These are phyloP conservation scores for Phrynocephalus versicolor DNA, from an alignment of 2,113 vertebrate genomes.

Conservation along the genomic window DNA sequence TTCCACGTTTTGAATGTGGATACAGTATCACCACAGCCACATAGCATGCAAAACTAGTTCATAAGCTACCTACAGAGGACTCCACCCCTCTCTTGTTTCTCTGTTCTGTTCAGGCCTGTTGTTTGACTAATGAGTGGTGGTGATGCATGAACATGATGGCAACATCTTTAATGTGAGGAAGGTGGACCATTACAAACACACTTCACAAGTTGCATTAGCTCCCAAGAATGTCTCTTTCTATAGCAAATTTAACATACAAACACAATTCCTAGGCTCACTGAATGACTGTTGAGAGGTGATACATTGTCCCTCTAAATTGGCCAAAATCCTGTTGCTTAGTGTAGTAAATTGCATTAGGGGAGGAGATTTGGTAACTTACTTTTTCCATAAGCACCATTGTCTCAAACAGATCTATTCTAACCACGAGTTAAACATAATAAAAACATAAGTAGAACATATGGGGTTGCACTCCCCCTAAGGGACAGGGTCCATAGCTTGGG, in stretches of 20 bases:
- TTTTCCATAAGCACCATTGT: too few relatives aligned
- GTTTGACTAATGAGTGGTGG: conserved; percentile 23
- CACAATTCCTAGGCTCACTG: conserved; percentile 41
- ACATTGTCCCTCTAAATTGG: conserved; percentile 34
- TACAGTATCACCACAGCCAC: background rate
- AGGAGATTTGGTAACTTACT: too few relatives aligned
- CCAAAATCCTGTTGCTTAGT: too few relatives aligned
- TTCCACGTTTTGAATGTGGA: background rate
- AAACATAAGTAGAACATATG: too few relatives aligned
- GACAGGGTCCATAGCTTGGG: too few relatives aligned
- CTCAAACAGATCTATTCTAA: too few relatives aligned
- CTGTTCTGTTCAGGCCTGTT: conserved; percentile 46
- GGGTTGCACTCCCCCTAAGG: too few relatives aligned
- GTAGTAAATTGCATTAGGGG: too few relatives aligned
- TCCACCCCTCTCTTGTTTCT: conserved; percentile 36
- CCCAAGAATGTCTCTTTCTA: conserved; percentile 41
- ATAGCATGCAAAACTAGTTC: conserved; percentile 33
- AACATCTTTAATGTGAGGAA: conserved; percentile 45
- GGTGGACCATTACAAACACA: conserved; percentile 57
- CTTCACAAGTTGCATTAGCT: conserved; percentile 57
- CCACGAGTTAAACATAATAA: too few relatives aligned
- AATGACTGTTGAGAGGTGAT: conserved; percentile 37
- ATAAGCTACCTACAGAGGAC: conserved; percentile 32
- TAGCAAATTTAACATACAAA: conserved; percentile 43
- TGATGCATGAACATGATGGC: conserved; percentile 12